Evolutionary conservation across 2,113 vertebrate species (phyloP).

Genomic region (Pteruthius melanotis): DNA sequence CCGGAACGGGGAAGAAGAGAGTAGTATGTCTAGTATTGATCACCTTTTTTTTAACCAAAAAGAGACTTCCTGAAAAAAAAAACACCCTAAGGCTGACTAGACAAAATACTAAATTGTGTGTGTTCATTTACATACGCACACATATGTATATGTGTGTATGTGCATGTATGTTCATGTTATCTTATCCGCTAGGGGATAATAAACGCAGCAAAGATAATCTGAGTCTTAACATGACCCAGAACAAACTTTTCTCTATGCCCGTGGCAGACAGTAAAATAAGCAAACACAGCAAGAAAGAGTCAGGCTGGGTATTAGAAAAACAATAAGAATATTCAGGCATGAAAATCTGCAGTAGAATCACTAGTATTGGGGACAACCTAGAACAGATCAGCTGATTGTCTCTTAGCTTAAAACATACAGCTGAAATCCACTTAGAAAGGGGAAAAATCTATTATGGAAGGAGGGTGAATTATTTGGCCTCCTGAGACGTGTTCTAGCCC

Average conservation of each 20-base stretch:
- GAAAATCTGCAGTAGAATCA: background rate
- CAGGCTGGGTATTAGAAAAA: background rate
- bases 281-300: background rate
- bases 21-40: background rate
- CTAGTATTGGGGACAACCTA: background rate
- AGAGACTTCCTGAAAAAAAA: background rate
- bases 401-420: background rate
- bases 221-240: background rate
- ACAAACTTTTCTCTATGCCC: background rate
- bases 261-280: background rate
- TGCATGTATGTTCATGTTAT: background rate
- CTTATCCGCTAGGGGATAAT: background rate
- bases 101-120: background rate
- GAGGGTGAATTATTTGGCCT: background rate
- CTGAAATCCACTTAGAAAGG: background rate
- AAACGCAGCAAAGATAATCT: background rate
- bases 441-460: background rate
- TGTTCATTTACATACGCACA: background rate
- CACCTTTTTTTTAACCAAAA: background rate
- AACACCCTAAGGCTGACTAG: background rate
- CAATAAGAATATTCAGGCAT: background rate
- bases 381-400: background rate
- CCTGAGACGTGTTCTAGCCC: background rate
- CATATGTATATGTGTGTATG: accelerated
- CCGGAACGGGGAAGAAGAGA: background rate